These are phyloP conservation scores for Peromyscus eremicus DNA, from an alignment of 2,797 vertebrate species.

Conservation along the genomic window DNA sequence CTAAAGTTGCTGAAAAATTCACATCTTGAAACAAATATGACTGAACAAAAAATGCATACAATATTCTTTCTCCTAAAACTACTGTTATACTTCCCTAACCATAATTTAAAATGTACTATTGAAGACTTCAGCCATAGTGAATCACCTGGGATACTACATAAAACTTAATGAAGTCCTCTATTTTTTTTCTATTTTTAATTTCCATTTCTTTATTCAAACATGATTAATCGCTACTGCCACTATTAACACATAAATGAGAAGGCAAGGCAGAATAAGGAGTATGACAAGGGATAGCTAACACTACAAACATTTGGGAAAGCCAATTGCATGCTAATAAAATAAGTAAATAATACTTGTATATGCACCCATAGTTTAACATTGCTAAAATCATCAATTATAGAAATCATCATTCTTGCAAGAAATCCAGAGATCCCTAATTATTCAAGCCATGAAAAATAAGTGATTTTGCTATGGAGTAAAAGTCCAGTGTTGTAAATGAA, in stretches of 20 bases:
- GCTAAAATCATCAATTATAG: background rate
- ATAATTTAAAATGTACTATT: constrained; percentile 16
- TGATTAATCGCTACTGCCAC: background rate
- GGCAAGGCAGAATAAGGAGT: background rate
- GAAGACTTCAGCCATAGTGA: background rate
- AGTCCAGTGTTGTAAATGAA: background rate
- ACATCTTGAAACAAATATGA: background rate
- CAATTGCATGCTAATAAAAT: background rate
- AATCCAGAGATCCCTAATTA: background rate
- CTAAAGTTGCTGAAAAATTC: background rate
- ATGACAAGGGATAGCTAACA: too few relatives aligned
- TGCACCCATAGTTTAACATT: background rate
- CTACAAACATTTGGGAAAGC: background rate
- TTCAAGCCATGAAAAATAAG: background rate
- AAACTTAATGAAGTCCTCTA: background rate
- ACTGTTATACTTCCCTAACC: background rate
- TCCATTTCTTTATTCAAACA: background rate
- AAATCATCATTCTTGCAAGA: background rate
- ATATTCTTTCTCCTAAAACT: background rate
- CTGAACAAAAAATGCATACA: background rate
- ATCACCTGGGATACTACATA: background rate
- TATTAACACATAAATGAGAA: background rate
- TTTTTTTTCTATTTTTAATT: background rate
- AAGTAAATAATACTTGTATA: background rate
- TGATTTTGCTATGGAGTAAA: background rate